Evolutionary conservation across 2,888 invertebrate species (phyloP).

Genomic region (Dicranocentrus wangi): DNA sequence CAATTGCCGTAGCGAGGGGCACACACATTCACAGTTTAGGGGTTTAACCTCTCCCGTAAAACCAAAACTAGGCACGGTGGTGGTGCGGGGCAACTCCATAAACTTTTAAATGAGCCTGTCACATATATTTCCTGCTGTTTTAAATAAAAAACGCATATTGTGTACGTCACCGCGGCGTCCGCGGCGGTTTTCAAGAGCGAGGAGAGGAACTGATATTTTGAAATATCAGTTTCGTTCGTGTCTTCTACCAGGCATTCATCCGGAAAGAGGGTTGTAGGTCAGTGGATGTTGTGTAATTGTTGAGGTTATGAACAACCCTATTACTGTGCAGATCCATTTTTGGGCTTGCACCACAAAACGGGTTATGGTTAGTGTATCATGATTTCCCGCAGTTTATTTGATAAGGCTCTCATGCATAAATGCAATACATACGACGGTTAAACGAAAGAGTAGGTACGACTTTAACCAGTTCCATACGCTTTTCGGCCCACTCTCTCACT

Average conservation of each 20-base stretch:
- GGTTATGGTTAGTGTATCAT: conserved; percentile 6
- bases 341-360: neutral
- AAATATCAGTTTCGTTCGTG: neutral
- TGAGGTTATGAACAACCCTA: conserved; percentile 6
- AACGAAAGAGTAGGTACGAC: too few species aligned
- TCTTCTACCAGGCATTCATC: neutral
- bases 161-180: too few species aligned
- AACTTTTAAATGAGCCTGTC: conserved; percentile 8
- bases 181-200: too few species aligned
- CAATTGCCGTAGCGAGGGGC: neutral
- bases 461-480: too few species aligned
- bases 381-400: conserved; percentile 34
- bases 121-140: neutral
- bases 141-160: conserved; percentile 3
- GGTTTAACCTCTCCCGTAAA: neutral
- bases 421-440: conserved; percentile 14
- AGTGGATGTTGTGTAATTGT: conserved; percentile 17
- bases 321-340: conserved; percentile 3
- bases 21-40: neutral
- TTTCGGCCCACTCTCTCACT: neutral
- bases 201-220: too few species aligned
- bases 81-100: neutral
- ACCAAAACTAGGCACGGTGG: too few species aligned
- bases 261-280: neutral
- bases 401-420: conserved; percentile 42